phyloP scores from a whole-genome alignment of 2,888 invertebrate genomes.

The Sicus ferrugineus region DNA sequence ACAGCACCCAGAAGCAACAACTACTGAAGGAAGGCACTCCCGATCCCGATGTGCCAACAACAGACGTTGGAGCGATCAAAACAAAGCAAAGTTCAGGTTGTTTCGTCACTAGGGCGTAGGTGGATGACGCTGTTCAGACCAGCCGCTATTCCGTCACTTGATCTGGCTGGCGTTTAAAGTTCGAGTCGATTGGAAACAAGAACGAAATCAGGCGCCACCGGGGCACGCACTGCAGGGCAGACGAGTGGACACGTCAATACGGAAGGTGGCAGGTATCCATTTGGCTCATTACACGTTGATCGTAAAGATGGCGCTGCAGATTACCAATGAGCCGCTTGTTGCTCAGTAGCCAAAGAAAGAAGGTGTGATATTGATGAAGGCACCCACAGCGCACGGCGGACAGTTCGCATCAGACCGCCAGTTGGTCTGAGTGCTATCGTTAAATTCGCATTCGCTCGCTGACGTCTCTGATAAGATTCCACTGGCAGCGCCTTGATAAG shows the following conservation, averaged over 20 bases:
- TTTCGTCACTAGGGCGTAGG: constrained; percentile 50
- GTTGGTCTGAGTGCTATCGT: neutral
- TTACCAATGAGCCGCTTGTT: too few relatives aligned
- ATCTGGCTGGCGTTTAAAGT: constrained; percentile 16
- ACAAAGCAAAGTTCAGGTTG: constrained; percentile 40
- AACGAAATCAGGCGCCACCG: constrained; percentile 2
- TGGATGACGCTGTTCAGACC: constrained; percentile 21
- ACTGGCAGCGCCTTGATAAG: neutral
- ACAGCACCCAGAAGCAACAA: neutral
- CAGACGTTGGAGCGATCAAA: constrained; percentile 35
- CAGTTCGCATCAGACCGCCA: too few relatives aligned
- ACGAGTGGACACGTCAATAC: too few relatives aligned
- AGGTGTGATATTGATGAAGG: too few relatives aligned
- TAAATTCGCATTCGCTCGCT: neutral
- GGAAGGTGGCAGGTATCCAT: neutral
- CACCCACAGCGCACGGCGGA: too few relatives aligned
- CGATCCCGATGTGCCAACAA: constrained; percentile 23
- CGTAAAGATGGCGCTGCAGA: too few relatives aligned
- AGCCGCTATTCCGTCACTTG: constrained; percentile 34
- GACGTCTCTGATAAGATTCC: too few relatives aligned
- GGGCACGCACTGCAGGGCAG: neutral
- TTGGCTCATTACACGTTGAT: neutral
- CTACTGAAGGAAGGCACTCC: neutral
- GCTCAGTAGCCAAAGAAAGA: too few relatives aligned
- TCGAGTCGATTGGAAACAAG: constrained; percentile 14